These are phyloP conservation scores for Corythornis cristatus DNA, from an alignment of 2,113 vertebrate species.

Conservation along the genomic window DNA sequence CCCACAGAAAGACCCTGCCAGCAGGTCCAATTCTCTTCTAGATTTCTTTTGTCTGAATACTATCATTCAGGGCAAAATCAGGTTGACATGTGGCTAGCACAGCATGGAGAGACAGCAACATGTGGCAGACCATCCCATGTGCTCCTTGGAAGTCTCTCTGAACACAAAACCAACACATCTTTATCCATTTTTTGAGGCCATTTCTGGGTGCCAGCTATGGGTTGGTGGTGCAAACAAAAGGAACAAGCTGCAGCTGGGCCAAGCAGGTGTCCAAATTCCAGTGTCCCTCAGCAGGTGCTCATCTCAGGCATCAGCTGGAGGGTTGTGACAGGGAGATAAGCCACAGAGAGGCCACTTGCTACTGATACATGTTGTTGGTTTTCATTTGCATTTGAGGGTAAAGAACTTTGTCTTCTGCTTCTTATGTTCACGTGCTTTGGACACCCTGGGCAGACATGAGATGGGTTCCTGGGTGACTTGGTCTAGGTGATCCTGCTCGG, in stretches of 20 bases:
- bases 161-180: not conserved
- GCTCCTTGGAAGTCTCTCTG: not conserved
- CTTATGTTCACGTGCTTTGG: not conserved
- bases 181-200: not conserved
- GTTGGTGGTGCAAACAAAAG: not conserved
- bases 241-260: not conserved
- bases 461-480: too few relatives aligned
- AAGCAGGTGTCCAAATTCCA: not conserved
- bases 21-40: not conserved
- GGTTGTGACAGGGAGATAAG: not conserved
- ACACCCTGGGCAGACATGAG: not conserved
- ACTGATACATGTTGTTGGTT: not conserved
- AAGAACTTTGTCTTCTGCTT: not conserved
- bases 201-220: not conserved
- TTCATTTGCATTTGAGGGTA: not conserved
- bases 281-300: not conserved
- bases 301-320: not conserved
- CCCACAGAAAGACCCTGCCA: not conserved
- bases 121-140: fast-evolving
- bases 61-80: not conserved
- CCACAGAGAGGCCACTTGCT: not conserved
- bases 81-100: not conserved
- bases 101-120: fast-evolving
- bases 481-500: too few relatives aligned
- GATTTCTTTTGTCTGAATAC: not conserved